Evolutionary conservation across 2,113 vertebrate genomes (phyloP).

Genomic region (Edolisoma coerulescens): DNA sequence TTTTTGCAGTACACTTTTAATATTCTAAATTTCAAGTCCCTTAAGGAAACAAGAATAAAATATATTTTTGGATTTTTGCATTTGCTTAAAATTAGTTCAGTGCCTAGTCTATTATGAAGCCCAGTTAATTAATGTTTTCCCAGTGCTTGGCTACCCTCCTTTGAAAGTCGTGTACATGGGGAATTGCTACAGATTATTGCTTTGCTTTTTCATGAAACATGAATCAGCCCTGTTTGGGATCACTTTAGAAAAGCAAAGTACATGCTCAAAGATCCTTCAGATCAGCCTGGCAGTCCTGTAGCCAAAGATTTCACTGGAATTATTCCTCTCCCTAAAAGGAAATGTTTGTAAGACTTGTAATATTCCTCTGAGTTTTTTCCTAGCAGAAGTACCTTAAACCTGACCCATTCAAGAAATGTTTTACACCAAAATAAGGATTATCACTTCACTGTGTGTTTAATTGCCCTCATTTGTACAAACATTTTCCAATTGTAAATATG

Average conservation of each 20-base stretch:
- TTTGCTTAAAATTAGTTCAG: not conserved
- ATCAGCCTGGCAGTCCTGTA: not conserved
- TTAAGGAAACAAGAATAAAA: not conserved
- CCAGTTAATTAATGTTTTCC: not conserved
- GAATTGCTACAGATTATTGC: not conserved
- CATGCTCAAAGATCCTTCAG: not conserved
- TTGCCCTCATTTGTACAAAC: not conserved
- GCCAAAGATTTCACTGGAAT: not conserved
- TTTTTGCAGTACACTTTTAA: not conserved
- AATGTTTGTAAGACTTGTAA: not conserved
- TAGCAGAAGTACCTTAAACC: not conserved
- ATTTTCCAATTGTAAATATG: constrained; percentile 1
- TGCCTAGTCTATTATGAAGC: not conserved
- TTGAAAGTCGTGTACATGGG: not conserved
- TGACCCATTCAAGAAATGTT: not conserved
- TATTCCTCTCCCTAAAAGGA: not conserved
- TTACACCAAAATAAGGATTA: not conserved
- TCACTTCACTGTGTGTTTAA: constrained; percentile 4
- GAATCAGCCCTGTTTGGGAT: not conserved
- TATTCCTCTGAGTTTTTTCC: not conserved
- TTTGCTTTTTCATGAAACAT: not conserved
- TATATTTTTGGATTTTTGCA: not conserved
- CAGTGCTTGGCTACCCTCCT: not conserved
- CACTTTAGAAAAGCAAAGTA: not conserved
- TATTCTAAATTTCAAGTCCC: not conserved